Base-by-base conservation (phyloP, 2,888 invertebrate species). In the Gari tellinella region DNA sequence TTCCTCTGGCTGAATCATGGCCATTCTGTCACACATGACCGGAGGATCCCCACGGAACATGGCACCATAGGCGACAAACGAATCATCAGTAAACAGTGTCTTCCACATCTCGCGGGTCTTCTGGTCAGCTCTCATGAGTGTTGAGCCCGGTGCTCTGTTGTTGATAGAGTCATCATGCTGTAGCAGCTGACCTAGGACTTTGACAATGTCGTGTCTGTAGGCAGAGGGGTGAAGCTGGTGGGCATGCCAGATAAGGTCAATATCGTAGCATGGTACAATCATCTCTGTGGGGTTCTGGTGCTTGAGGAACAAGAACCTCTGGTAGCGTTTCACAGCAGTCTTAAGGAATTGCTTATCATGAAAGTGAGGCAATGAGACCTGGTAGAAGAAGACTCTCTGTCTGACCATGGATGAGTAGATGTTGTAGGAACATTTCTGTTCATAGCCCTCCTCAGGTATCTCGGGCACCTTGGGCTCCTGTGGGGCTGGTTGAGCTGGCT, bases 201-300 rank as follows among this genome's bases (percentile, higher is more conserved):
- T 78, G 31, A 77, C 80, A 21, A 89, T 91, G 64, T 91, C 91
- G 45, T 87, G 78, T 65, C 86, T 85, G 75, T 92, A 92, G 10
- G 65, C 62, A 14, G 81, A 45, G n/a, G 92, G 92, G 60, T 91
- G 89, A 45, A 93, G 90, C 86, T 93, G 92, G 84, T 93, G 93
- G 0, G 92, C 86, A 80, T 93, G 93, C 93, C 93, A 93, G 4
- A 92, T 87, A 31, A 93, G 82, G 80, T 93, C 93, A 74, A 92
- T 93, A 81, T 93, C 93, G 75, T 93, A 93, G 81, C 93, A 93
- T 1, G 93, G 93, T 19, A 93, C 93, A 38, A 93, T 84, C 79
- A 93, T 92, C 66, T 91, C 88, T 38, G 88, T 89, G 3, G 92
- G 89, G 81, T 93, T 91, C 41, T 90, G 90, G 65, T 91, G 88